Evolutionary conservation across 1,140 invertebrate species (phyloP), one percentile per base, ranked within the genome.

Genomic region (Armadillidium nasatum): DNA sequence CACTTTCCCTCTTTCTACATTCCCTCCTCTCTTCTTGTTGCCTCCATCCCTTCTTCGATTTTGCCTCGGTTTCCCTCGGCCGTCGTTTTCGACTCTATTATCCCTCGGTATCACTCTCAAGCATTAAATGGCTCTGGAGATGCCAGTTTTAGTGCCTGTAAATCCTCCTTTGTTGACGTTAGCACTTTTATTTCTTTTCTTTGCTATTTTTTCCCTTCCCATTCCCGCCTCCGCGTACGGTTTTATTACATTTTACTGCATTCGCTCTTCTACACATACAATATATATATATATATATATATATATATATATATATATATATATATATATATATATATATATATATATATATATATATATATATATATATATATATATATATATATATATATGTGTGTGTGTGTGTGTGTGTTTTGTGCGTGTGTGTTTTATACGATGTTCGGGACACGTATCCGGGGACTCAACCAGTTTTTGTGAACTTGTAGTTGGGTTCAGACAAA

Each of bases 301-400:
- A 43, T 22, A 71, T 43, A 71, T 22, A 71, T 43, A 71, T 43
- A 71, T 43, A 71, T 43, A 71, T 22, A 71, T 43, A 71, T 22
- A 71, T 43, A 71, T 43, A 71, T 22, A 71, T 43, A 71, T 22
- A 71, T 43, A 71, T 43, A 71, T 22, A 71, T 43, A 71, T 22
- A 71, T 43, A 71, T 43, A 71, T 22, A 71, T 43, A 71, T 22
- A 71, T 43, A 71, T 43, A 71, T 44, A 71, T n/a, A 68, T 23
- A 68, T n/a, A 68, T 11, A n/a, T n/a, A 68, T 23, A 68, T 15
- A 68, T n/a, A 68, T 23, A 68, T n/a, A 68, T 15, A 68, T n/a
- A 68, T 15, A 68, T n/a, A 68, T 15, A 68, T n/a, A 19, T 15
- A 68, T 33, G 6, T 1, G 6, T 33, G n/a, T n/a, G n/a, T n/a